Percentiles rank a stretch among this genome's conserved stretches.
These are phyloP conservation scores for Chrysogorgia sp. DNA, from an alignment of 92 coral and sea anemone species.

Conservation along the genomic window DNA sequence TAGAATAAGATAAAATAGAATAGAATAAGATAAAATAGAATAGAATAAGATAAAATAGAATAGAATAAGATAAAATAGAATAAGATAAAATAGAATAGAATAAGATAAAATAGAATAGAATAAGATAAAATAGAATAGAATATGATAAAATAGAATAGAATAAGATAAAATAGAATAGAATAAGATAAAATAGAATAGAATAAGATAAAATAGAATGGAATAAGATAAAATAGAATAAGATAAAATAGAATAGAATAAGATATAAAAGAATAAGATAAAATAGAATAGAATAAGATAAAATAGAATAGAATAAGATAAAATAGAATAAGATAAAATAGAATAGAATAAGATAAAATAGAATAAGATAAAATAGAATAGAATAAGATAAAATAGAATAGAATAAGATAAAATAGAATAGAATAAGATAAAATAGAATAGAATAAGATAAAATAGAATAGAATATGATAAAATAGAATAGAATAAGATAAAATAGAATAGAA, in stretches of 20 bases:
- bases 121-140: constrained; percentile 3
- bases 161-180: not conserved
- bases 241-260: not conserved
- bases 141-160: not conserved
- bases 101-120: not conserved
- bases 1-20: too few relatives aligned
- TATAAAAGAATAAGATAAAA: not conserved
- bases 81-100: constrained; percentile 2
- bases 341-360: not conserved
- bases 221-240: not conserved
- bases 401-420: not conserved
- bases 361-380: not conserved
- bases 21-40: too few relatives aligned
- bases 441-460: not conserved
- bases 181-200: not conserved
- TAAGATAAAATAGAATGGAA: not conserved
- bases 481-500: not conserved
- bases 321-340: not conserved
- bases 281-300: not conserved
- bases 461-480: not conserved
- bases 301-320: not conserved
- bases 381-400: not conserved
- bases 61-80: constrained; percentile 3
- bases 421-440: not conserved
- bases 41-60: not conserved